Percentiles rank a stretch among this genome's conserved stretches.
Evolutionary conservation across 2,113 vertebrate species (phyloP).

Genomic region (Solenodon paradoxus): DNA sequence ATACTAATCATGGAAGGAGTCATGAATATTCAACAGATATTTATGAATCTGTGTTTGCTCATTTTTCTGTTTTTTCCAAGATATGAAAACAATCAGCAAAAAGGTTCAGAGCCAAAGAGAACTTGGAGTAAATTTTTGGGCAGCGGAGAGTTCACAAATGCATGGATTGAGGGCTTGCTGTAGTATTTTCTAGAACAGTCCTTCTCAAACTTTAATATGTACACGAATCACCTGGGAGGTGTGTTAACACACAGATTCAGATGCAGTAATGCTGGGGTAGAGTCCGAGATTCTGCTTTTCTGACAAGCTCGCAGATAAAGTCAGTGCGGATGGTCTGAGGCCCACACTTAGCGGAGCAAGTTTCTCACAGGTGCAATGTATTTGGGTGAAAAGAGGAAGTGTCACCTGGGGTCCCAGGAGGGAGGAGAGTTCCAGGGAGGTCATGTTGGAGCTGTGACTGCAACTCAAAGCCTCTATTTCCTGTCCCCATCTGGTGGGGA

Average conservation of each 20-base stretch:
- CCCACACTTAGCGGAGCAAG: not conserved
- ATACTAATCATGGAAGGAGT: not conserved
- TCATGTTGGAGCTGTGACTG: not conserved
- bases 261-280: not conserved
- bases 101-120: not conserved
- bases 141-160: not conserved
- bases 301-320: not conserved
- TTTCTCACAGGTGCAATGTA: not conserved
- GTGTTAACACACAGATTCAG: not conserved
- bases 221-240: not conserved
- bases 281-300: not conserved
- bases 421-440: not conserved
- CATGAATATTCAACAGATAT: not conserved
- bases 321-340: not conserved
- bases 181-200: not conserved
- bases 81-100: not conserved
- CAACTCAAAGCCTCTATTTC: not conserved
- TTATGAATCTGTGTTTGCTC: not conserved
- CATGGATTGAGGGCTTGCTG: not conserved
- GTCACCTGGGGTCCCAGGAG: no score
- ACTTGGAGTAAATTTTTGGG: not conserved
- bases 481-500: not conserved
- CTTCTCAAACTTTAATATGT: not conserved
- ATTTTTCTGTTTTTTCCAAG: not conserved
- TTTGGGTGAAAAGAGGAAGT: not conserved